Conservation (phyloP, 35 echinoderm and acorn worm genomes). For the Patiria miniata region DNA sequence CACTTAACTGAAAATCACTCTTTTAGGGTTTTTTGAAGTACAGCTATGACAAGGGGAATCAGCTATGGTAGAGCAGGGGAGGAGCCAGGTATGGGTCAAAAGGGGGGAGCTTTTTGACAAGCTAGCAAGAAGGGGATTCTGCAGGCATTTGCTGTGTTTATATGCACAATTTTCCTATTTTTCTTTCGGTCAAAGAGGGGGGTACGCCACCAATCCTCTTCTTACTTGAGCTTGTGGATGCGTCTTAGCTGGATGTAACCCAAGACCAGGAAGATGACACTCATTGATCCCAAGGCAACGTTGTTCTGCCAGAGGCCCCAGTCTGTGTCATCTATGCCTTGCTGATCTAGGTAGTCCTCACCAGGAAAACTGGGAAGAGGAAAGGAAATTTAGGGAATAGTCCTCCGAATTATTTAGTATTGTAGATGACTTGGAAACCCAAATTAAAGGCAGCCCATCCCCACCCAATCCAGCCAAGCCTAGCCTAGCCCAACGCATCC, state of each 20-base stretch:
- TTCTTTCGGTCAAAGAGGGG: too few species aligned
- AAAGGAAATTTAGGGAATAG: constrained; percentile 2
- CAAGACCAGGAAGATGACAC: constrained; percentile 54
- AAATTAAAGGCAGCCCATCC: not conserved
- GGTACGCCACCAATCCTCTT: too few species aligned
- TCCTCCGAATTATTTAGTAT: not conserved
- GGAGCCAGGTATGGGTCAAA: too few species aligned
- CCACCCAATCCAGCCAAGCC: not conserved
- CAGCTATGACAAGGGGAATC: too few species aligned
- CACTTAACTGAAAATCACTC: too few species aligned
- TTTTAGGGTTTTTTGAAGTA: too few species aligned
- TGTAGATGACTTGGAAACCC: not conserved
- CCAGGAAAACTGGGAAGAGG: constrained; percentile 54
- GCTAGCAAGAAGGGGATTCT: too few species aligned
- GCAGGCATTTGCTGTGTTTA: too few species aligned
- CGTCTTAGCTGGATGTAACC: constrained; percentile 75
- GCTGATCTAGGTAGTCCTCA: constrained; percentile 58
- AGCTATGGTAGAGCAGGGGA: too few species aligned
- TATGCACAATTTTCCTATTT: too few species aligned
- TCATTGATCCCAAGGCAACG: constrained; percentile 69
- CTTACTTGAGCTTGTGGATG: constrained; percentile 87
- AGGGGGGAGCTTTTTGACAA: too few species aligned
- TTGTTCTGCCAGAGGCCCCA: constrained; percentile 96
- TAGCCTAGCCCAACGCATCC: not conserved
- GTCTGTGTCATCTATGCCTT: constrained; percentile 84